Evolutionary conservation across 2,888 invertebrate species (phyloP).

Genomic region (Spodoptera picta): DNA sequence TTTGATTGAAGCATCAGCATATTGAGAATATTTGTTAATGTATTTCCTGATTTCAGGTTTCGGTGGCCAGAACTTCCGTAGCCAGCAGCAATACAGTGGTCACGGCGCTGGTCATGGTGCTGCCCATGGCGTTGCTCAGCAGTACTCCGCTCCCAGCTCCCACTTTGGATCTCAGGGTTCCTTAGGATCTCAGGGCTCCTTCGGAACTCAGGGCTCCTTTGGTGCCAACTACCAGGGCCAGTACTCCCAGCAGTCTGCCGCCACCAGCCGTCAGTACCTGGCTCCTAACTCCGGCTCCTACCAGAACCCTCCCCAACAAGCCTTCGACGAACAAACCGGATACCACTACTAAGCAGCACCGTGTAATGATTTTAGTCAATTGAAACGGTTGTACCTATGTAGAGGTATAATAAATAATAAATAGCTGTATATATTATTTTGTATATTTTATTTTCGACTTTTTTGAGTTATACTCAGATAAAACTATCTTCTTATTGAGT

Average conservation of each 20-base stretch:
- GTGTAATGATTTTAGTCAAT: slow-evolving; percentile 49
- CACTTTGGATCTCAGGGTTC: slow-evolving; percentile 49
- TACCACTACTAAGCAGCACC: slow-evolving; percentile 72
- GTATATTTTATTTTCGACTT: background rate
- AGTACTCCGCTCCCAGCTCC: slow-evolving; percentile 54
- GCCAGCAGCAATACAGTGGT: slow-evolving; percentile 36
- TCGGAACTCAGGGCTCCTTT: slow-evolving; percentile 23
- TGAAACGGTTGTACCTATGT: slow-evolving; percentile 53
- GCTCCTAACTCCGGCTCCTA: slow-evolving; percentile 68
- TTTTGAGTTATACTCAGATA: no score
- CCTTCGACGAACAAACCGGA: slow-evolving; percentile 80
- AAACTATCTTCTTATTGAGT: no score
- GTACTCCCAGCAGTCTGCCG: slow-evolving; percentile 58
- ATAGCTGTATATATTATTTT: slow-evolving; percentile 47
- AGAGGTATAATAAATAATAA: no score
- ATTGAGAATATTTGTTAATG: no score
- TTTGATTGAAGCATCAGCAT: no score
- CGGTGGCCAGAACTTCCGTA: slow-evolving; percentile 40
- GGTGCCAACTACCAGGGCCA: slow-evolving; percentile 20
- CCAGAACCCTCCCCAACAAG: slow-evolving; percentile 76
- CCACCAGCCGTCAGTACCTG: slow-evolving; percentile 76
- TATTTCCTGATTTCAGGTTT: slow-evolving; percentile 46
- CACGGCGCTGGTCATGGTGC: slow-evolving; percentile 14
- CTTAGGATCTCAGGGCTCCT: slow-evolving; percentile 24
- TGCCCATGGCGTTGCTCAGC: slow-evolving; percentile 2